Percentiles rank a stretch among this genome's conserved stretches.
Conservation (phyloP, 1,140 invertebrate genomes). For the Drosophila ohnishii region DNA sequence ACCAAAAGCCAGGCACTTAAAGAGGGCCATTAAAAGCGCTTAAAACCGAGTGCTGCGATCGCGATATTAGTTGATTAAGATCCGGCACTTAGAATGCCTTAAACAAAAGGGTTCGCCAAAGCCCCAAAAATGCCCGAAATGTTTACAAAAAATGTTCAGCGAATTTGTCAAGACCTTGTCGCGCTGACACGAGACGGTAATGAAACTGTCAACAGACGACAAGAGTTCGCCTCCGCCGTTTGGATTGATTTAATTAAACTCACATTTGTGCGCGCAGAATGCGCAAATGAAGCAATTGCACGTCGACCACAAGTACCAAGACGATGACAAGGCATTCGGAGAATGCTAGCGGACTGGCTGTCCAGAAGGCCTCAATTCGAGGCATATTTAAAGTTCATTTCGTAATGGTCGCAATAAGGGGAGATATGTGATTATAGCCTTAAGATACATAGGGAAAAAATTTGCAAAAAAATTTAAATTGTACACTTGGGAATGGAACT, state of each 20-base stretch:
- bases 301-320: constrained; percentile 11
- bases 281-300: constrained; percentile 57
- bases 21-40: constrained; percentile 55
- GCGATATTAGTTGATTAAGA: constrained; percentile 66
- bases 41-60: constrained; percentile 38
- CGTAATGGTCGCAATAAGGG: constrained; percentile 37
- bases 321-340: constrained; percentile 50
- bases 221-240: constrained; percentile 16
- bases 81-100: constrained; percentile 42
- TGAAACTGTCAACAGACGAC: constrained; percentile 63
- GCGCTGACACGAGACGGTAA: constrained; percentile 40
- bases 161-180: constrained; percentile 60
- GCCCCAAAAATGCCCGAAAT: constrained; percentile 34
- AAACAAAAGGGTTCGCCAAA: constrained; percentile 9
- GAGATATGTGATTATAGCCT: constrained; percentile 27
- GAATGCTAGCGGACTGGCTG: constrained; percentile 32
- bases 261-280: constrained; percentile 43
- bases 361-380: constrained; percentile 11
- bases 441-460: neutral
- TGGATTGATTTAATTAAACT: constrained; percentile 55
- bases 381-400: constrained; percentile 56
- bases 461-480: neutral
- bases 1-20: constrained; percentile 51
- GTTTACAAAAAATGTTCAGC: constrained; percentile 29
- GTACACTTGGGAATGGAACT: neutral